Conservation (phyloP, 1,140 invertebrate species). For the Homalodisca vitripennis region DNA sequence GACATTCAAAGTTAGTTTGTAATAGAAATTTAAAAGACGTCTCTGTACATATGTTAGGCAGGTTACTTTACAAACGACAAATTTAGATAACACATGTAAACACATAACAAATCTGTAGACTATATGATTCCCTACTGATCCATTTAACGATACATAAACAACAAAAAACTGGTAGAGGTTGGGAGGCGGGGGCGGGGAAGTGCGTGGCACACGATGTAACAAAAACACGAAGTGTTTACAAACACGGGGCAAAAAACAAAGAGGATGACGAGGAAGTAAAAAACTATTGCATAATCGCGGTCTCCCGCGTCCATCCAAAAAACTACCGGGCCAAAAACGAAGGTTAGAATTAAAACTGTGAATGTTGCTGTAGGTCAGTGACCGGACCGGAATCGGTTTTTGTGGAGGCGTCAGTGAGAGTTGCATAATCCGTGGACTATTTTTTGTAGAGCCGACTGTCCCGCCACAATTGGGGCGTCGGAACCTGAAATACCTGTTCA, state of each 20-base stretch:
- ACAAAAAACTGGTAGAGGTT: too few relatives aligned
- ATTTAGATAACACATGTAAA: too few relatives aligned
- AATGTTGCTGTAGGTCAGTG: conserved; percentile 19
- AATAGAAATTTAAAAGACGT: too few relatives aligned
- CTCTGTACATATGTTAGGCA: too few relatives aligned
- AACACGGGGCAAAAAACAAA: conserved; percentile 24
- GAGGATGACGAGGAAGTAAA: background rate
- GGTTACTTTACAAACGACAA: too few relatives aligned
- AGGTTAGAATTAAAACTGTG: conserved; percentile 17
- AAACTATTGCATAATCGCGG: background rate
- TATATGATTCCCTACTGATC: too few relatives aligned
- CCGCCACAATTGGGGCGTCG: conserved; percentile 17
- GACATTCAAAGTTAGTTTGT: too few relatives aligned
- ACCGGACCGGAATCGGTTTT: conserved; percentile 15
- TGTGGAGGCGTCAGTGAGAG: conserved; percentile 4
- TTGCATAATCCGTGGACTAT: conserved; percentile 16
- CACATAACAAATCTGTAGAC: too few relatives aligned
- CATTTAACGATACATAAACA: too few relatives aligned
- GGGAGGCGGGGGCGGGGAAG: too few relatives aligned
- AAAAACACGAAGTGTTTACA: conserved; percentile 12
- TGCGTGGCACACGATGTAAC: too few relatives aligned
- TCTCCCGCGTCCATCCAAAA: conserved; percentile 1
- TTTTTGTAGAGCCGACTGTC: conserved; percentile 3
- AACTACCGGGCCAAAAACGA: conserved; percentile 13
- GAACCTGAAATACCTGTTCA: conserved; percentile 24